A percentile compares a stretch with the other conserved stretches of the same genome.
These are phyloP conservation scores for Himantopus leucocephalus DNA, from an alignment of 2,113 vertebrate genomes.

Conservation along the genomic window DNA sequence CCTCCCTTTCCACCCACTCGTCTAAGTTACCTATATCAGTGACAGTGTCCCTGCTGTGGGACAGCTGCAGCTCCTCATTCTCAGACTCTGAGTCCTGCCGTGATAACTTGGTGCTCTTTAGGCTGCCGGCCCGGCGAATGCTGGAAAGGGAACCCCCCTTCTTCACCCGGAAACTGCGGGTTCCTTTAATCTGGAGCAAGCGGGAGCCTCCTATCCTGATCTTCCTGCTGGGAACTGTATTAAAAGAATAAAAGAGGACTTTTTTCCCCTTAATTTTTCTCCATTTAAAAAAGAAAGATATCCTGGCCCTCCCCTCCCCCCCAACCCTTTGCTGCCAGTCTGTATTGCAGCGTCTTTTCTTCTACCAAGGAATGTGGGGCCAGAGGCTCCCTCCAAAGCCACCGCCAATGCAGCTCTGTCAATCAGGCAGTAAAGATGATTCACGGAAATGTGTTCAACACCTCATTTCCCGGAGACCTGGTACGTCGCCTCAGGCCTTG, in stretches of 20 bases:
- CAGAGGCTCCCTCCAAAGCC: slow-evolving; percentile 57
- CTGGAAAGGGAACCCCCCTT: slow-evolving; percentile 97
- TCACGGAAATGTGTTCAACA: background rate
- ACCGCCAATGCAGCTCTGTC: slow-evolving; percentile 38
- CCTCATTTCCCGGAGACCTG: slow-evolving; percentile 16
- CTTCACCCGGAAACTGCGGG: slow-evolving; percentile 96
- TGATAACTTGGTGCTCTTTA: slow-evolving; percentile 98
- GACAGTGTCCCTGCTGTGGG: slow-evolving; percentile 97
- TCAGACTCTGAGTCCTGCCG: slow-evolving; percentile 98
- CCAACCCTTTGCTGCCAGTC: slow-evolving; percentile 13
- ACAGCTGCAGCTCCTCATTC: slow-evolving; percentile 94
- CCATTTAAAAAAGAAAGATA: slow-evolving; percentile 61
- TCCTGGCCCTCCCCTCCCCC: slow-evolving; percentile 58
- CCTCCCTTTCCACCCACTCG: slow-evolving; percentile 75
- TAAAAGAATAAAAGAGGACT: slow-evolving; percentile 86
- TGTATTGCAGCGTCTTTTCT: background rate
- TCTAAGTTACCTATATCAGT: slow-evolving; percentile 94
- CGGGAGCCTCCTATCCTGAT: slow-evolving; percentile 96
- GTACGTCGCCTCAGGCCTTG: slow-evolving; percentile 8
- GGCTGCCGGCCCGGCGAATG: slow-evolving; percentile 94
- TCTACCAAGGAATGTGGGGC: slow-evolving; percentile 26
- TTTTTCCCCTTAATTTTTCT: slow-evolving; percentile 75
- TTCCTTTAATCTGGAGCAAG: slow-evolving; percentile 98
- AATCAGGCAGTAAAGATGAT: slow-evolving; percentile 28
- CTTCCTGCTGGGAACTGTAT: slow-evolving; percentile 91